A percentile compares a stretch with the other conserved stretches of the same genome.
Conservation (phyloP, 2,113 vertebrate species). For the Coptodon rendalli region DNA sequence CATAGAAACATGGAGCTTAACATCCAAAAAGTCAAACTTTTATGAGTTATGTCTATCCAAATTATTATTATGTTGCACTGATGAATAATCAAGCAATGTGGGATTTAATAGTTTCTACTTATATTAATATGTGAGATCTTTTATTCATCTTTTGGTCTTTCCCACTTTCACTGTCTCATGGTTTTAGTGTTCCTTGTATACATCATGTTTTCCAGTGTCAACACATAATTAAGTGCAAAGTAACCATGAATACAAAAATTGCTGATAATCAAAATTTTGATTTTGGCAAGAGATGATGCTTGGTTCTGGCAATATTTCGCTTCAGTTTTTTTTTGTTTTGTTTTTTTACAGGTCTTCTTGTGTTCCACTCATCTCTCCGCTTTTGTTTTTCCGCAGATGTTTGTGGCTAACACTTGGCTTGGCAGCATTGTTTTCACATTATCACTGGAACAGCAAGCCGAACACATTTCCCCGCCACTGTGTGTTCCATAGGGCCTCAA, state of each 20-base stretch:
- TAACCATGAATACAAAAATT: not conserved
- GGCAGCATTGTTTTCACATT: not conserved
- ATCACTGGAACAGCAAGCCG: not conserved
- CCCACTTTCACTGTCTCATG: not conserved
- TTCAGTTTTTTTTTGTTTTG: fast-evolving
- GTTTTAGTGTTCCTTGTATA: not conserved
- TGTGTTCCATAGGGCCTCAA: constrained; percentile 4
- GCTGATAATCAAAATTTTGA: not conserved
- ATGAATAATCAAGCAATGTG: not conserved
- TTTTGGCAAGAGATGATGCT: not conserved
- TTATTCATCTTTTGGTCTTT: not conserved
- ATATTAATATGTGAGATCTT: not conserved
- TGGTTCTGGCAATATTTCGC: not conserved
- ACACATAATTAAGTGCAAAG: not conserved
- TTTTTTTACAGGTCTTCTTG: not conserved
- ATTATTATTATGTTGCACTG: not conserved
- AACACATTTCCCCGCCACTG: not conserved
- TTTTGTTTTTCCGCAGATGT: not conserved
- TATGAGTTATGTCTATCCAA: not conserved
- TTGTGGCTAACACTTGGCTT: not conserved
- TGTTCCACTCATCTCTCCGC: fast-evolving
- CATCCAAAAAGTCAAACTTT: not conserved
- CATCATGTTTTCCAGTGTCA: not conserved
- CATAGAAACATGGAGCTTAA: too few species aligned
- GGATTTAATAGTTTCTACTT: not conserved